A percentile compares a stretch with the other conserved stretches of the same genome.
These are phyloP conservation scores for Torymus aiolomorphi DNA, from an alignment of 2,888 invertebrate genomes.

Conservation along the genomic window DNA sequence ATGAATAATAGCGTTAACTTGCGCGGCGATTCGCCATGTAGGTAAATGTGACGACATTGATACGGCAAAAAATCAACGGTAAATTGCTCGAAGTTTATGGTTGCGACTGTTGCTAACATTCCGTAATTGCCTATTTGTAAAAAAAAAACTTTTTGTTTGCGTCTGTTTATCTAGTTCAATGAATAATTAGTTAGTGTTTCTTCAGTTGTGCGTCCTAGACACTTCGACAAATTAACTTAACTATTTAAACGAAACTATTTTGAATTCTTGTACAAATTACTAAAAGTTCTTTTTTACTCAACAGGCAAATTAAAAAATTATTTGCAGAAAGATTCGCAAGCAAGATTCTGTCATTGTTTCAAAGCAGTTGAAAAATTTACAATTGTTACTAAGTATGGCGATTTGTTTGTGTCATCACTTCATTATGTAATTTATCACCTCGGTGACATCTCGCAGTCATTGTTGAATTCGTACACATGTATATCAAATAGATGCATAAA, in stretches of 20 bases:
- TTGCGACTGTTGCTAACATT: neutral
- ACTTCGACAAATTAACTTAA: too few species aligned
- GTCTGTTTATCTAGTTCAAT: too few species aligned
- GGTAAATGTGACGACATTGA: slow-evolving; percentile 10
- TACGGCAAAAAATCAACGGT: slow-evolving; percentile 1
- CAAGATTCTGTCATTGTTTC: neutral
- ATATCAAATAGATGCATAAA: neutral
- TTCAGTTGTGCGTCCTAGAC: too few species aligned
- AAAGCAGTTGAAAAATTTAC: neutral
- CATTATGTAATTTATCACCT: slow-evolving; percentile 11
- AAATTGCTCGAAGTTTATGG: slow-evolving; percentile 7
- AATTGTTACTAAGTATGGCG: neutral
- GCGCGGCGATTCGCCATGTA: neutral
- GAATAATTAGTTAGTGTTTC: too few species aligned
- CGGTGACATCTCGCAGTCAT: neutral
- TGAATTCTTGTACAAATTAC: too few species aligned
- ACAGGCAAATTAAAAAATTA: neutral
- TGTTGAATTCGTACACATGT: neutral
- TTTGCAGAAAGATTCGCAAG: neutral
- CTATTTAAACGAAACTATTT: too few species aligned
- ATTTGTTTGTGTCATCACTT: slow-evolving; percentile 2
- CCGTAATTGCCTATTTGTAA: neutral
- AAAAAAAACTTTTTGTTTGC: too few species aligned
- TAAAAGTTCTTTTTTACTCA: too few species aligned
- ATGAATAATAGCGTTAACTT: neutral